phyloP scores from a whole-genome alignment of 35 echinoderm and acorn worm genomes.

The Hemicentrotus pulcherrimus region DNA sequence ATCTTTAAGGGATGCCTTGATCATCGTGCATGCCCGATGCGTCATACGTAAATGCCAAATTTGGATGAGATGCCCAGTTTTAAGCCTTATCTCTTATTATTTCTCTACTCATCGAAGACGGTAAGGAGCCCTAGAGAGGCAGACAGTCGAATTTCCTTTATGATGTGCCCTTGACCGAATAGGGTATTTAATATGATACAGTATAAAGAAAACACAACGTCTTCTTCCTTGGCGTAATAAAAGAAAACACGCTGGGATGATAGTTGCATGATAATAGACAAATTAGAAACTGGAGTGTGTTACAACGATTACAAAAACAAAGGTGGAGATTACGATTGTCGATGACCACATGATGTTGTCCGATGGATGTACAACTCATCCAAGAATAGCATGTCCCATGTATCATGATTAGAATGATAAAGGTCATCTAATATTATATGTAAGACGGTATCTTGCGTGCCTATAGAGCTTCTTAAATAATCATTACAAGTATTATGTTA shows the following conservation, averaged over 20 bases:
- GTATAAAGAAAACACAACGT: neutral
- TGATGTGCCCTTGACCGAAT: neutral
- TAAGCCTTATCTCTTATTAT: neutral
- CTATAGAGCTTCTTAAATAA: no score
- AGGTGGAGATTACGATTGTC: neutral
- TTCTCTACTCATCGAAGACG: neutral
- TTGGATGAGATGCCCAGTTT: neutral
- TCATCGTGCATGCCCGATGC: neutral
- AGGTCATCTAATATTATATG: neutral
- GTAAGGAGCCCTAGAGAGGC: neutral
- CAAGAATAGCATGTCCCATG: neutral
- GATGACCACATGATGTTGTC: constrained; percentile 4
- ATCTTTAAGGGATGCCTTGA: neutral
- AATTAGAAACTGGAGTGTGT: no score
- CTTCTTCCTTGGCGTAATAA: neutral
- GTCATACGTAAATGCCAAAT: neutral
- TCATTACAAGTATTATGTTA: no score
- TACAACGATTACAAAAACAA: no score
- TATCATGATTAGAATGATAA: neutral
- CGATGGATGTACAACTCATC: neutral
- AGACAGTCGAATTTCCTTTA: neutral
- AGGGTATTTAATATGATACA: neutral
- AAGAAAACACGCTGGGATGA: neutral
- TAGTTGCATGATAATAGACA: no score
- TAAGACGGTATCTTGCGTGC: neutral